Base-by-base conservation (phyloP, 1,140 invertebrate species). In the Drosophila ogumai region DNA sequence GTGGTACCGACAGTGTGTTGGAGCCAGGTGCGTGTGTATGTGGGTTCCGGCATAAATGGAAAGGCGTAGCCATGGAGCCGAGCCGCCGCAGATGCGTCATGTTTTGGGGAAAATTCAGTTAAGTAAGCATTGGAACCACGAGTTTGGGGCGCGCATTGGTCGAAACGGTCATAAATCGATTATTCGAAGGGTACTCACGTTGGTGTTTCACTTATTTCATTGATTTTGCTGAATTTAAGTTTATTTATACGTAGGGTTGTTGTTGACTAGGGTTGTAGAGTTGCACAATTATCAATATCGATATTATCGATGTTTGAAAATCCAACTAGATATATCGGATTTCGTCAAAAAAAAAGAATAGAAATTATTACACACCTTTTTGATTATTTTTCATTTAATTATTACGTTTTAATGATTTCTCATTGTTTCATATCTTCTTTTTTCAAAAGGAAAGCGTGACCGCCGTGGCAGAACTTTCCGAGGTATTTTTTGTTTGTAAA, bases 21-120 rank as follows among this genome's bases (percentile, higher is more conserved):
- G 54, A 41, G 81, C 80, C 58, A 61, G 15, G 55, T 40, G 49
- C 17, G 59, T 44, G 66, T 52, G 73, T 56, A 54, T 49, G 43
- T 78, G 84, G 71, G 57, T 60, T 84, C 82, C 82, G 82, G 82
- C 78, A 86, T 58, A 77, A 77, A 81, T 81, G 74, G 66, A 74
- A 75, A 86, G 82, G 78, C 75, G 81, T 90, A 67, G 68, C 31
- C 74, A 79, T 87, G 65, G 75, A 81, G 41, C 56, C 59, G 75
- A 81, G 46, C 56, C 56, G 56, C 72, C 69, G 76, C 85, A 90
- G 81, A 90, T 90, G 85, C 78, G 85, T 90, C 81, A 90, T 90
- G 85, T 90, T 90, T 90, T 73, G 75, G 66, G n/a, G 46, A 90
- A 90, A 90, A 85, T 79, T 64, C 50, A 75, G 61, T 79, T 81